Percentiles rank a stretch among this genome's conserved stretches.
These are phyloP conservation scores for Bruchidius siliquastri DNA, from an alignment of 2,888 invertebrate genomes.

Conservation along the genomic window DNA sequence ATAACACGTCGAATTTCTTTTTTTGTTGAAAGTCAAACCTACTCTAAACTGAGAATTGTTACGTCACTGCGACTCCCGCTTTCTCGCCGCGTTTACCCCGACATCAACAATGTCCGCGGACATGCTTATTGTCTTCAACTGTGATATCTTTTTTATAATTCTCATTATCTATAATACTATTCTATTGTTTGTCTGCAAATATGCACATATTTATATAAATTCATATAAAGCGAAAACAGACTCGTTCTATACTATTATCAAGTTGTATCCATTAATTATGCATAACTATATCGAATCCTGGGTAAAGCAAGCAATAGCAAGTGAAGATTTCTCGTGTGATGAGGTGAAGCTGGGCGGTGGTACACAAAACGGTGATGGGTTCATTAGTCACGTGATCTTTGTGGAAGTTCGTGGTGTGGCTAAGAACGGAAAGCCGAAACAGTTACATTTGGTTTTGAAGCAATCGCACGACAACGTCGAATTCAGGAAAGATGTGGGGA, in stretches of 20 bases:
- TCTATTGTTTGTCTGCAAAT: not conserved
- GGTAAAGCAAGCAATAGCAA: not conserved
- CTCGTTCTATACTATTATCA: not conserved
- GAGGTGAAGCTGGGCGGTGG: not conserved
- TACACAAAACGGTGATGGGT: not conserved
- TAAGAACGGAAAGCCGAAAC: not conserved
- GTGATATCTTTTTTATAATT: no score
- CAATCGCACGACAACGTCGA: not conserved
- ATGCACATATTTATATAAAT: not conserved
- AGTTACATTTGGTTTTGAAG: not conserved
- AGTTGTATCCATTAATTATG: not conserved
- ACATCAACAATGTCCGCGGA: no score
- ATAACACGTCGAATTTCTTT: no score
- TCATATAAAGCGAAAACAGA: no score
- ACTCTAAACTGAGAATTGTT: no score
- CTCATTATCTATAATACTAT: not conserved
- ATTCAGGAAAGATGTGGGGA: not conserved
- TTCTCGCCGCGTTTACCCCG: no score
- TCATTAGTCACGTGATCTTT: not conserved
- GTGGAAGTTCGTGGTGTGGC: not conserved
- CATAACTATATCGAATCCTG: not conserved
- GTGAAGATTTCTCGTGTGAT: not conserved
- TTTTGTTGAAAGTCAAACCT: no score
- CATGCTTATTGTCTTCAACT: no score
- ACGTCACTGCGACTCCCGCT: no score